phyloP scores from a whole-genome alignment of 1,140 invertebrate species.

The Drosophila repleta region DNA sequence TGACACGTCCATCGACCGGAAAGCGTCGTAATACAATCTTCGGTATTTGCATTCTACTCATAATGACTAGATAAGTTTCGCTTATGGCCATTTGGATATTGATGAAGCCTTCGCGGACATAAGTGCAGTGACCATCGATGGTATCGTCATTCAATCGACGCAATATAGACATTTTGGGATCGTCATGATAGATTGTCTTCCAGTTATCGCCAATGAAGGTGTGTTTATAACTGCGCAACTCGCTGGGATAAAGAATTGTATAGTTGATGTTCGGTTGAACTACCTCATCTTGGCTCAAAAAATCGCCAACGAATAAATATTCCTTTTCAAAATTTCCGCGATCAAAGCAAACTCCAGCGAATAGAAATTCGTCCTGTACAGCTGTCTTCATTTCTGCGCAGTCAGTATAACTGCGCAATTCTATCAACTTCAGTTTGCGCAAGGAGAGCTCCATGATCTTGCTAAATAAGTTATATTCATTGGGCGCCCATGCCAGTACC shows the following conservation, averaged over 20 bases:
- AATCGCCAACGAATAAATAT: neutral
- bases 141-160: constrained; percentile 19
- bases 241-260: constrained; percentile 54
- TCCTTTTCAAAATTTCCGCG: neutral
- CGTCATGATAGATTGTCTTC: constrained; percentile 53
- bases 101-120: constrained; percentile 66
- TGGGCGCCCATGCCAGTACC: constrained; percentile 56
- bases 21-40: constrained; percentile 48
- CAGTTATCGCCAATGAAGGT: constrained; percentile 44
- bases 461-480: neutral
- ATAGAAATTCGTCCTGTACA: constrained; percentile 17
- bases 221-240: constrained; percentile 32
- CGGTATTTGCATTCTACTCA: constrained; percentile 11
- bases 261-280: constrained; percentile 41
- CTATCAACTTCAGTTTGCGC: constrained; percentile 6
- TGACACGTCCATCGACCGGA: constrained; percentile 33
- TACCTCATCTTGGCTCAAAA: accelerated
- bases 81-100: constrained; percentile 49
- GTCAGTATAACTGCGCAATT: neutral
- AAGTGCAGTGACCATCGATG: constrained; percentile 44
- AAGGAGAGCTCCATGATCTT: constrained; percentile 6
- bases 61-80: constrained; percentile 36
- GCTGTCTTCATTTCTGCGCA: constrained; percentile 8
- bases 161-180: constrained; percentile 19
- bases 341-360: constrained; percentile 62